These are phyloP conservation scores for Clavelina lepadiformis DNA, from an alignment of 23 tunicate species.

Conservation along the genomic window DNA sequence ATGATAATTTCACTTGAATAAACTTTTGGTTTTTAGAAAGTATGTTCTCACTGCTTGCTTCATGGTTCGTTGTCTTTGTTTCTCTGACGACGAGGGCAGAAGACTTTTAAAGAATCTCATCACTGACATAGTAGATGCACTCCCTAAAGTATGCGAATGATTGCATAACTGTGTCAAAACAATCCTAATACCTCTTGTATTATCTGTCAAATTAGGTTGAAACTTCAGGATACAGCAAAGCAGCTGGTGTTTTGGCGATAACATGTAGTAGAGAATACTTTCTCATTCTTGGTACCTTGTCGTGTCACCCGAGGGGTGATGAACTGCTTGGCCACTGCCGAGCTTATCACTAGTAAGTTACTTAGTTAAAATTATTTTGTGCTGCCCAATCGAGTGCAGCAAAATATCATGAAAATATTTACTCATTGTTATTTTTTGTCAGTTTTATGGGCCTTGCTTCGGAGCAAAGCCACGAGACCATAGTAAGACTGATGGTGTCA, in stretches of 20 bases:
- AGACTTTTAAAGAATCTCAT: slow-evolving; percentile 40
- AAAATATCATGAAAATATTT: not conserved
- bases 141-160: slow-evolving; percentile 34
- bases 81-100: slow-evolving; percentile 61
- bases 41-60: slow-evolving; percentile 51
- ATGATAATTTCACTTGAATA: not conserved
- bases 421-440: slow-evolving; percentile 8
- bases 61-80: slow-evolving; percentile 42
- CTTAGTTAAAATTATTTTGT: not conserved
- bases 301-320: slow-evolving; percentile 41
- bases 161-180: not conserved
- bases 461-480: slow-evolving; percentile 51
- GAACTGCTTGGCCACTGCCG: slow-evolving; percentile 37
- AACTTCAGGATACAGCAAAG: slow-evolving; percentile 37
- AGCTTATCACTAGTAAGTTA: slow-evolving; percentile 63
- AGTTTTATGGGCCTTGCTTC: slow-evolving; percentile 57
- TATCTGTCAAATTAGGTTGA: slow-evolving; percentile 19
- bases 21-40: slow-evolving; percentile 16
- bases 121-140: slow-evolving; percentile 29
- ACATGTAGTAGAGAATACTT: slow-evolving; percentile 78
- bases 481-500: slow-evolving; percentile 69
- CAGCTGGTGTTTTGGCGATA: slow-evolving; percentile 31
- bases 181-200: not conserved
- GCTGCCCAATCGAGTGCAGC: not conserved
- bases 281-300: slow-evolving; percentile 69